Conservation (phyloP, 64 coral and sea anemone genomes). For the Montipora foliosa region DNA sequence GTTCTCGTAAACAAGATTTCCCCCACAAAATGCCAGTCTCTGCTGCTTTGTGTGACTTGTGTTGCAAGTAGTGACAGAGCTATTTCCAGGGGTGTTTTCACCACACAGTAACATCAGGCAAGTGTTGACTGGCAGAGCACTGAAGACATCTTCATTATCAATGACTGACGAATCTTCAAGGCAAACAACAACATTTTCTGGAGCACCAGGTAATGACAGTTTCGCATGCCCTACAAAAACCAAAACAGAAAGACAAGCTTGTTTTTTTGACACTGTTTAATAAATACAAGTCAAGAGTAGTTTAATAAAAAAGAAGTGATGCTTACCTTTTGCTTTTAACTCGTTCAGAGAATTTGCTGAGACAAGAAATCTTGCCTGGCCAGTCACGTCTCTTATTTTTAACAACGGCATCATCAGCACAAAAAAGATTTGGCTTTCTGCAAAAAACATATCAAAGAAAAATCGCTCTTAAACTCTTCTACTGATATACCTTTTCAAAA, state of each 20-base stretch:
- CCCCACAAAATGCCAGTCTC: no score
- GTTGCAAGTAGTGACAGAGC: no score
- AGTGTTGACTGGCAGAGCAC: conserved; percentile 5
- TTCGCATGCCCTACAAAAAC: background rate
- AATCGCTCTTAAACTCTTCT: background rate
- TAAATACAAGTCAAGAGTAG: background rate
- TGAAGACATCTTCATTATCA: conserved; percentile 12
- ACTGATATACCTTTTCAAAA: conserved; percentile 1
- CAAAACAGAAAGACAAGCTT: background rate
- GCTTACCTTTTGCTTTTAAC: conserved; percentile 9
- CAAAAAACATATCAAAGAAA: background rate
- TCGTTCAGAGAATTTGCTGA: background rate
- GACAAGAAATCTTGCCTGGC: conserved; percentile 10
- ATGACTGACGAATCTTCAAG: background rate
- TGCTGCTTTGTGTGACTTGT: no score
- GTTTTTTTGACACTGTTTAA: background rate
- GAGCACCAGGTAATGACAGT: conserved; percentile 14
- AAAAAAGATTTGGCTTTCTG: conserved; percentile 8
- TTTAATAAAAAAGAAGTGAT: background rate
- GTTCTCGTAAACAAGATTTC: no score
- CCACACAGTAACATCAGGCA: background rate
- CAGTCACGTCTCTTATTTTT: conserved; percentile 7
- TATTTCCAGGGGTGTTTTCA: no score
- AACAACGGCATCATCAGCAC: background rate
- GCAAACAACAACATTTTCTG: background rate